Percentiles rank a stretch among this genome's conserved stretches.
These are phyloP conservation scores for Diploptera punctata DNA, from an alignment of 2,888 invertebrate species.

Conservation along the genomic window DNA sequence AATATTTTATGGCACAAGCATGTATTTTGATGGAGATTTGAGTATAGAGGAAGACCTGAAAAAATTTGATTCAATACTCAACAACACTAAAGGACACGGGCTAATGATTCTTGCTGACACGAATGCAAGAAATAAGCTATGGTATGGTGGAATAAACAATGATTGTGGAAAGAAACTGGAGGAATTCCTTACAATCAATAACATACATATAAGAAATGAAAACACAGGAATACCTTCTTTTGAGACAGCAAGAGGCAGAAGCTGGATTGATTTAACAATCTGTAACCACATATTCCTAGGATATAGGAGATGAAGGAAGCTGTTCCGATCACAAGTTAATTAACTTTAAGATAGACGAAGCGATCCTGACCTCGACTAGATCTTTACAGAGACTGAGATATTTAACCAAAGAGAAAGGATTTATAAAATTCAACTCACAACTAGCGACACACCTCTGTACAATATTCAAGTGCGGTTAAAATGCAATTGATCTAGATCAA, in stretches of 20 bases:
- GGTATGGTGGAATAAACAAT: not conserved
- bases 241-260: not conserved
- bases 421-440: not conserved
- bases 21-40: not conserved
- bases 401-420: not conserved
- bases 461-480: not conserved
- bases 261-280: not conserved
- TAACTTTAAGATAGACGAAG: not conserved
- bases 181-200: not conserved
- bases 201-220: not conserved
- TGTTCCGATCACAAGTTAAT: not conserved
- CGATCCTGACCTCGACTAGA: not conserved
- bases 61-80: too few relatives aligned
- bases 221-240: not conserved
- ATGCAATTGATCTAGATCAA: not conserved
- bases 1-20: not conserved
- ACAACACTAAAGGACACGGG: not conserved
- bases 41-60: not conserved
- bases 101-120: not conserved
- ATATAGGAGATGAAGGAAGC: not conserved
- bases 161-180: not conserved
- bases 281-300: not conserved
- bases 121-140: not conserved
- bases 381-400: not conserved
- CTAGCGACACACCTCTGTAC: not conserved